Evolutionary conservation across 2,888 invertebrate species (phyloP).

Genomic region (Drosophila lacicola): DNA sequence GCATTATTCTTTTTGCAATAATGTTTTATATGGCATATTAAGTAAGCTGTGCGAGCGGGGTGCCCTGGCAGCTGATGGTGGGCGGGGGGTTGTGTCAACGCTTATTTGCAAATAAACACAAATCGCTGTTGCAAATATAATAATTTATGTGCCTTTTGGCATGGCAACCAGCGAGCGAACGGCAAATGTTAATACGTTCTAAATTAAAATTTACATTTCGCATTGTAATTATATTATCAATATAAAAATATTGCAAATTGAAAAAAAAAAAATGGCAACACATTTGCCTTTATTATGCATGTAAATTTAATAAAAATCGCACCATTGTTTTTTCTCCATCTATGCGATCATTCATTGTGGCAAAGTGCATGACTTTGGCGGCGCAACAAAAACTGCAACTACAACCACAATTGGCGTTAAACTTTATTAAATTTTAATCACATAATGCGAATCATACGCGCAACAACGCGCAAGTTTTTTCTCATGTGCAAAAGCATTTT

Average conservation of each 20-base stretch:
- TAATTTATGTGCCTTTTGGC: conserved; percentile 60
- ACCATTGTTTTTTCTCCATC: neutral
- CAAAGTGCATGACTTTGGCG: conserved; percentile 50
- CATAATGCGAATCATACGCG: conserved; percentile 52
- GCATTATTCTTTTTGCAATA: conserved; percentile 26
- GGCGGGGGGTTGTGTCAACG: conserved; percentile 30
- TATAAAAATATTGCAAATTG: neutral
- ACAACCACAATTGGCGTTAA: conserved; percentile 27
- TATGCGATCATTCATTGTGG: conserved; percentile 13
- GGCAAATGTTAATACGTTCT: conserved; percentile 50
- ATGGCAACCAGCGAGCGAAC: conserved; percentile 32
- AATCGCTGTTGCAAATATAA: conserved; percentile 60
- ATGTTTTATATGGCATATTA: conserved; percentile 39
- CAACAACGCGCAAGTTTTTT: conserved; percentile 27
- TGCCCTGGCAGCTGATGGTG: no score
- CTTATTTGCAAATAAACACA: conserved; percentile 75
- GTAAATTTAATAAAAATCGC: conserved; percentile 3
- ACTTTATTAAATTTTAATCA: conserved; percentile 65
- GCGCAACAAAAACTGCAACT: conserved; percentile 8
- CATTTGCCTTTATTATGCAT: conserved; percentile 12
- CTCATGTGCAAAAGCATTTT: conserved; percentile 3
- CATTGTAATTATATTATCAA: conserved; percentile 46
- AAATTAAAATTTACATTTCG: conserved; percentile 56
- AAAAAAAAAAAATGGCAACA: conserved; percentile 1
- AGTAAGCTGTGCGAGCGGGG: conserved; percentile 1